These are phyloP conservation scores for Cephus rjabovi DNA, from an alignment of 2,888 invertebrate genomes.

Conservation along the genomic window DNA sequence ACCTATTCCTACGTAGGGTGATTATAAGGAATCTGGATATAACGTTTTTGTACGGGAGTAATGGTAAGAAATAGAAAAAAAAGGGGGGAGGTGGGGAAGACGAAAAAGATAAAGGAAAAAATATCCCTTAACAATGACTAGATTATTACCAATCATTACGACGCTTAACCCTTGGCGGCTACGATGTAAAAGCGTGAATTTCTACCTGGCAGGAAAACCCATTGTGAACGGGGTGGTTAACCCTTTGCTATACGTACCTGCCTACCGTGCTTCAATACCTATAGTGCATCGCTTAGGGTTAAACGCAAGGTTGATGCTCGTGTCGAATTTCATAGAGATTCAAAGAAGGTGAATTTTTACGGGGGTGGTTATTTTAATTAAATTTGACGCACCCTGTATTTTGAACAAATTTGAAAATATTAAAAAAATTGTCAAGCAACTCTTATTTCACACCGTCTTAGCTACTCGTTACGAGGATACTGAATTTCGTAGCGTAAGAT, in stretches of 20 bases:
- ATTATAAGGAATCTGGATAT: too few relatives aligned
- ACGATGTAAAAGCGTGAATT: slow-evolving; percentile 37
- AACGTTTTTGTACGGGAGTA: too few relatives aligned
- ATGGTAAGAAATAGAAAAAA: too few relatives aligned
- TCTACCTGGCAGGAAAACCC: slow-evolving; percentile 38
- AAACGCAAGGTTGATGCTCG: slow-evolving; percentile 10
- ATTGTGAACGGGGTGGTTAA: slow-evolving; percentile 43
- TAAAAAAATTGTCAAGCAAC: too few relatives aligned
- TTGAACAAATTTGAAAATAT: too few relatives aligned
- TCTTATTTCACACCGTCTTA: too few relatives aligned
- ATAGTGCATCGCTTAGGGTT: slow-evolving; percentile 5
- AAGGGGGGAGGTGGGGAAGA: neutral
- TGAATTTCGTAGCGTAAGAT: too few relatives aligned
- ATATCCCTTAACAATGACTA: slow-evolving; percentile 32
- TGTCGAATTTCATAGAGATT: slow-evolving; percentile 12
- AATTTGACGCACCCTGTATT: too few relatives aligned
- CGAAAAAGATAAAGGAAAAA: neutral
- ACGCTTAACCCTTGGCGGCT: slow-evolving; percentile 46
- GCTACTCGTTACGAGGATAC: too few relatives aligned
- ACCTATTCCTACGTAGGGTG: too few relatives aligned
- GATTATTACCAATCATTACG: slow-evolving; percentile 53
- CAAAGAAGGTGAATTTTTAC: neutral
- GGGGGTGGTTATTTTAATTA: neutral
- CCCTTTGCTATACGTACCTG: slow-evolving; percentile 36
- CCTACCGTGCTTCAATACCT: neutral